phyloP scores from a whole-genome alignment of 2,888 invertebrate species.

The Synanthedon formicaeformis region DNA sequence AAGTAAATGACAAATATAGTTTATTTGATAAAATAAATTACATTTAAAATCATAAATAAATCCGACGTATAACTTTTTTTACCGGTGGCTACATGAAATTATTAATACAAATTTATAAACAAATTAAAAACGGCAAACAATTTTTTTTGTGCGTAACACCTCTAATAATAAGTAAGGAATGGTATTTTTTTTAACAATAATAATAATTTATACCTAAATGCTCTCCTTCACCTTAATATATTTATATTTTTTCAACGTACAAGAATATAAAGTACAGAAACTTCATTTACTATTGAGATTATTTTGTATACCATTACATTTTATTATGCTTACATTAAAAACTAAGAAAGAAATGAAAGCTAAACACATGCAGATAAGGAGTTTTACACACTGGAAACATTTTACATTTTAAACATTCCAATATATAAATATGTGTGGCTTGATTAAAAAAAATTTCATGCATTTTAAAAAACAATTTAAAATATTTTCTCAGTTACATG shows the following conservation, averaged over 20 bases:
- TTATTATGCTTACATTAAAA: constrained; percentile 36
- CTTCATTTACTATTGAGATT: too few relatives aligned
- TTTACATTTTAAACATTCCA: too few relatives aligned
- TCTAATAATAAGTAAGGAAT: constrained; percentile 25
- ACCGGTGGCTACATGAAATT: constrained; percentile 15
- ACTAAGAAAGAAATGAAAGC: too few relatives aligned
- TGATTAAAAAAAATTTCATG: too few relatives aligned
- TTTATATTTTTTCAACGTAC: constrained; percentile 56
- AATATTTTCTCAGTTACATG: too few relatives aligned
- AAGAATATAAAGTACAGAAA: constrained; percentile 38
- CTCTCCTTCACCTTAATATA: constrained; percentile 15
- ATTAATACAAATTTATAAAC: background rate
- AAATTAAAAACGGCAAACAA: background rate
- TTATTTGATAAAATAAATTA: constrained; percentile 66
- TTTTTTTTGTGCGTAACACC: background rate
- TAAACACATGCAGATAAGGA: too few relatives aligned
- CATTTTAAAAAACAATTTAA: too few relatives aligned
- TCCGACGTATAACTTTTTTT: constrained; percentile 52
- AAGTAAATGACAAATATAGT: constrained; percentile 58
- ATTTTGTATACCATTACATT: constrained; percentile 33
- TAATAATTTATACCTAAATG: constrained; percentile 21
- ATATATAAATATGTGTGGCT: too few relatives aligned
- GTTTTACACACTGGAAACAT: too few relatives aligned
- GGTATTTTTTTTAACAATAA: constrained; percentile 21
- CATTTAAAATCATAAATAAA: constrained; percentile 55